Evolutionary conservation across 2,797 vertebrate species (phyloP).

Genomic region (Neosalanx taihuensis): DNA sequence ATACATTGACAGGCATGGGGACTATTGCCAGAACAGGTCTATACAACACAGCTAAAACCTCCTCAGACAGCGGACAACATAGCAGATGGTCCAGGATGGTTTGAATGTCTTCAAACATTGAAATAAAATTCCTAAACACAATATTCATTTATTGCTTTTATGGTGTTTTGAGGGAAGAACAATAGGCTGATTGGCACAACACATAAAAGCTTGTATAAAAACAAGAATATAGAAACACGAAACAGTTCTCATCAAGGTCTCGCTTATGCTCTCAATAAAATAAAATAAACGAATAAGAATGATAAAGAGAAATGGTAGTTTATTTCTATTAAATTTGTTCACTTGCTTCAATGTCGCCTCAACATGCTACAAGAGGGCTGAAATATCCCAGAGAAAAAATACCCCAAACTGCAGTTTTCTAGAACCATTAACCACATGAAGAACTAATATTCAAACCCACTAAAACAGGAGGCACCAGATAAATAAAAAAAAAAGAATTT

Average conservation of each 20-base stretch:
- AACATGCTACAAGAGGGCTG: constrained; percentile 99
- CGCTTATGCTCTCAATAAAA: constrained; percentile 75
- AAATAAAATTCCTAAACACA: constrained; percentile 82
- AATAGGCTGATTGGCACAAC: constrained; percentile 86
- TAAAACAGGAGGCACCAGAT: constrained; percentile 99
- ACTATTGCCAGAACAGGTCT: constrained; percentile 96
- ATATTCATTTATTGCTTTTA: constrained; percentile 96
- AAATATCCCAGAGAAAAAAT: constrained; percentile 87
- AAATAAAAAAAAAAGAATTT: constrained; percentile 94
- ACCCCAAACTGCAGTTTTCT: constrained; percentile 90
- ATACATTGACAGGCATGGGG: constrained; percentile 99
- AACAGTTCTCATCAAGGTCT: constrained; percentile 78
- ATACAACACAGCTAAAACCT: constrained; percentile 96
- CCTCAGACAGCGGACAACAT: constrained; percentile 93
- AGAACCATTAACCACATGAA: constrained; percentile 98
- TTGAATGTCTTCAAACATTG: constrained; percentile 80
- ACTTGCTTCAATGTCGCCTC: constrained; percentile 91
- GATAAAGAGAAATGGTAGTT: constrained; percentile 83
- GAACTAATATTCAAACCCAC: constrained; percentile 98
- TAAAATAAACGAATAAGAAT: constrained; percentile 86
- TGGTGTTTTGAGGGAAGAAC: constrained; percentile 85
- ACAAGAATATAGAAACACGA: constrained; percentile 81
- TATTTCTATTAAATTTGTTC: constrained; percentile 88
- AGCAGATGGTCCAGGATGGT: constrained; percentile 89
- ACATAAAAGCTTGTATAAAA: constrained; percentile 83